Conservation (phyloP, 2,113 vertebrate species). For the Cynopterus brachyotis region DNA sequence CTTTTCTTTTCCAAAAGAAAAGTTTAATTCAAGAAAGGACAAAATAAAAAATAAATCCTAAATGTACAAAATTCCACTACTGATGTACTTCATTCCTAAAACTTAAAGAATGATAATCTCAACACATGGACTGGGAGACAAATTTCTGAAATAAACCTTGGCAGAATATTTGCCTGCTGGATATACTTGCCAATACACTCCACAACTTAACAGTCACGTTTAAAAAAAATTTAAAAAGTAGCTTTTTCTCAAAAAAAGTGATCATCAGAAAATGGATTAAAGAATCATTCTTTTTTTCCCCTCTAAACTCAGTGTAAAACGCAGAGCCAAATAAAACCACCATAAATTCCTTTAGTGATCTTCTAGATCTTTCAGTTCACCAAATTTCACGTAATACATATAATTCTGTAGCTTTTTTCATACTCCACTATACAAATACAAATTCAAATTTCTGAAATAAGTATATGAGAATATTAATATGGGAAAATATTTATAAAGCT, state of each 20-base stretch:
- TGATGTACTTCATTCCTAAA: neutral
- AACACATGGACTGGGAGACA: neutral
- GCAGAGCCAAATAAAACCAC: constrained; percentile 53
- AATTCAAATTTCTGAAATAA: constrained; percentile 50
- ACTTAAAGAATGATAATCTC: constrained; percentile 6
- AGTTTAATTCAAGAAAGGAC: constrained; percentile 6
- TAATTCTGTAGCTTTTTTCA: constrained; percentile 38
- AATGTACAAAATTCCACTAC: neutral
- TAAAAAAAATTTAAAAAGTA: neutral
- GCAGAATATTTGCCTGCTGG: neutral
- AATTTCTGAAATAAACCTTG: constrained; percentile 8
- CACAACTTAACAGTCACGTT: neutral
- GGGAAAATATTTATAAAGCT: constrained; percentile 44
- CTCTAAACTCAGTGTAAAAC: constrained; percentile 52
- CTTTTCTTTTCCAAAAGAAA: constrained; percentile 23
- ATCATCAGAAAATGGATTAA: constrained; percentile 20
- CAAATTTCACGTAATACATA: constrained; percentile 49
- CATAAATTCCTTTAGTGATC: constrained; percentile 53
- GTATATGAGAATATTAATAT: constrained; percentile 29
- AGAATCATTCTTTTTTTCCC: neutral
- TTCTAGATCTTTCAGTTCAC: constrained; percentile 33
- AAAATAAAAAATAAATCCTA: constrained; percentile 42
- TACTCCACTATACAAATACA: constrained; percentile 24
- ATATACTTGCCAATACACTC: neutral
- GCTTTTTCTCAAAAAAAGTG: neutral